These are phyloP conservation scores for Lucilia sericata DNA, from an alignment of 1,140 invertebrate species.

Conservation along the genomic window DNA sequence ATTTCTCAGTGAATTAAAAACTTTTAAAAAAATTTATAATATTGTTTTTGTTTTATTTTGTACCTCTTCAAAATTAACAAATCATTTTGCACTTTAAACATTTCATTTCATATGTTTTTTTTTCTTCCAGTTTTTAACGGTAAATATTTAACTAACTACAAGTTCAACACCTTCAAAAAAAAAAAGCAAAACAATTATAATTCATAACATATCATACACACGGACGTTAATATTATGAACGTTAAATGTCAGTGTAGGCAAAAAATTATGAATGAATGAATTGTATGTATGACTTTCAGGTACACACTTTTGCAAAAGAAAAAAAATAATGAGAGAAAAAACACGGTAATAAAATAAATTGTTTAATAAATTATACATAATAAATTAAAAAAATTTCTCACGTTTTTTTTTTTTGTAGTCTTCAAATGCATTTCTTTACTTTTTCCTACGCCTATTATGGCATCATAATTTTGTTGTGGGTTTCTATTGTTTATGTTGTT, in stretches of 20 bases:
- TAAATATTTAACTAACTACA: neutral
- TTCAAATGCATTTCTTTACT: slow-evolving; percentile 15
- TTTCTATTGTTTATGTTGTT: neutral
- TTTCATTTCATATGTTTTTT: too few species aligned
- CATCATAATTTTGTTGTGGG: neutral
- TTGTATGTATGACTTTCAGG: neutral
- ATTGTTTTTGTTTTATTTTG: too few species aligned
- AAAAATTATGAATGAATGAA: neutral
- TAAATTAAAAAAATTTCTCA: slow-evolving; percentile 31
- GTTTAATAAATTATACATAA: slow-evolving; percentile 26
- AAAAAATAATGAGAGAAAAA: neutral
- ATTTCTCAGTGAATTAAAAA: too few species aligned
- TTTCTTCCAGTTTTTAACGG: too few species aligned
- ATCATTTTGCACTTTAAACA: neutral
- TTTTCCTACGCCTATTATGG: slow-evolving; percentile 31
- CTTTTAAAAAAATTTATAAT: too few species aligned
- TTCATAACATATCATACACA: slow-evolving; percentile 12
- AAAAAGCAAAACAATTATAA: neutral
- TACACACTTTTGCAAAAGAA: neutral
- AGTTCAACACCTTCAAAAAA: neutral
- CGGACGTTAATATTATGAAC: neutral
- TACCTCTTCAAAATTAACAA: neutral
- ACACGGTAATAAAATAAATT: slow-evolving; percentile 38
- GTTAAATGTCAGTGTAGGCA: neutral
- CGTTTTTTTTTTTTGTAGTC: slow-evolving; percentile 23